Percentiles rank a stretch among this genome's conserved stretches.
Conservation (phyloP, 1,140 invertebrate species). For the Manduca sexta region DNA sequence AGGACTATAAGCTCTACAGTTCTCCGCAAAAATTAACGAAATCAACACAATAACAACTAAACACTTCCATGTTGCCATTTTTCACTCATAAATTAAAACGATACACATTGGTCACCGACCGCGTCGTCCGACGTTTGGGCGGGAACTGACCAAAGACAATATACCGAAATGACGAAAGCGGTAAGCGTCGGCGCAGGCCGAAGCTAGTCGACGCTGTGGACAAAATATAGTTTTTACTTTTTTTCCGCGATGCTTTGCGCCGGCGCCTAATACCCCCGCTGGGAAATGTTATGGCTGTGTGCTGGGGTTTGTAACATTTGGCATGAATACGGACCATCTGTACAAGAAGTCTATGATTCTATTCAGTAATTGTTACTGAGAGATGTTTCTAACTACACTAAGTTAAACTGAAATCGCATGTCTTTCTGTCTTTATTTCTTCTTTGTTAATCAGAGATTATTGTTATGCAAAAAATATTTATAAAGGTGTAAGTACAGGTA, state of each 20-base stretch:
- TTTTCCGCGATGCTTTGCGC: constrained; percentile 41
- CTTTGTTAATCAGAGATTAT: too few species aligned
- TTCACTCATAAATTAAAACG: constrained; percentile 8
- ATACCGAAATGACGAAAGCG: constrained; percentile 9
- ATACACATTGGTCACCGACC: constrained; percentile 30
- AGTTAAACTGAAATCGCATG: too few species aligned
- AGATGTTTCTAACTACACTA: too few species aligned
- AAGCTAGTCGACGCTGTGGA: constrained; percentile 34
- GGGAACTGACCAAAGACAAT: constrained; percentile 64
- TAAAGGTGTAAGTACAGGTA: too few species aligned
- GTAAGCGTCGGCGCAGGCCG: constrained; percentile 30
- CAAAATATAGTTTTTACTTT: constrained; percentile 66
- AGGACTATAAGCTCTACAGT: too few species aligned
- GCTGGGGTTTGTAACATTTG: constrained; percentile 38
- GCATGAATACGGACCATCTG: background rate
- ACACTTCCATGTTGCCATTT: constrained; percentile 3
- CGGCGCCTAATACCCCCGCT: constrained; percentile 56
- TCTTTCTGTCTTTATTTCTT: too few species aligned
- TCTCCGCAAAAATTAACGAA: too few species aligned
- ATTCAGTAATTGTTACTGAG: too few species aligned
- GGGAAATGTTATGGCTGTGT: constrained; percentile 38
- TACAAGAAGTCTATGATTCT: too few species aligned
- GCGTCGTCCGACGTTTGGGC: constrained; percentile 35
- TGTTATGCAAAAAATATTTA: too few species aligned
- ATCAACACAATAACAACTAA: too few species aligned